These are phyloP conservation scores for Colletes collaris DNA, from an alignment of 2,888 invertebrate genomes.

Conservation along the genomic window DNA sequence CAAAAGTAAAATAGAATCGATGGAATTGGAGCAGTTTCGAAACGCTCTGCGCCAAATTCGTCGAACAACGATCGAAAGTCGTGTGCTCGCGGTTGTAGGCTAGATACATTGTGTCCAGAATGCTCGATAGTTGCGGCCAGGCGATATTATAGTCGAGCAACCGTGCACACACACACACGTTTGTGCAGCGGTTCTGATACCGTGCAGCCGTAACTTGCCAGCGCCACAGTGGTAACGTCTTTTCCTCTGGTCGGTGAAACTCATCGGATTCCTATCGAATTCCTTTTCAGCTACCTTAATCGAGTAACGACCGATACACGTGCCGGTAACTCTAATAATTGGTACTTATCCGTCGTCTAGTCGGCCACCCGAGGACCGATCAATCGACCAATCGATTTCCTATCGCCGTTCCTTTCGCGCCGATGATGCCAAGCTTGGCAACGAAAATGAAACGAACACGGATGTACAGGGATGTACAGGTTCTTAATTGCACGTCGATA, in stretches of 20 bases:
- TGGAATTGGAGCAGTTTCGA: too few relatives aligned
- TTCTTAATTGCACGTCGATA: conserved; percentile 11
- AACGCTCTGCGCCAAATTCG: too few relatives aligned
- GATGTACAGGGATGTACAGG: neutral
- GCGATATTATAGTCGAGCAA: conserved; percentile 40
- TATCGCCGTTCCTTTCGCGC: conserved; percentile 23
- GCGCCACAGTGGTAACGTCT: conserved; percentile 70
- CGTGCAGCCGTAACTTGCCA: conserved; percentile 50
- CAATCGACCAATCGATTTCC: conserved; percentile 58
- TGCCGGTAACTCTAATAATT: conserved; percentile 78
- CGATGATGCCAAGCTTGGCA: conserved; percentile 1
- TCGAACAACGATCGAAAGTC: neutral
- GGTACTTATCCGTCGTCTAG: conserved; percentile 75
- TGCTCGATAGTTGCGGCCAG: conserved; percentile 19
- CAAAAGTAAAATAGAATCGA: too few relatives aligned
- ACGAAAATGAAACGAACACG: conserved; percentile 16
- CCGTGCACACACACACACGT: conserved; percentile 28
- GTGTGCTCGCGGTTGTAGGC: neutral
- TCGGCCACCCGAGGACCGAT: conserved; percentile 39
- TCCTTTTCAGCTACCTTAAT: conserved; percentile 77
- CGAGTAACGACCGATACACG: conserved; percentile 78
- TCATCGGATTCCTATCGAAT: conserved; percentile 76
- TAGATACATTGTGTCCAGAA: neutral
- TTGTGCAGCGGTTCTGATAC: conserved; percentile 15
- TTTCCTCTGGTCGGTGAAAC: conserved; percentile 62